phyloP scores from a whole-genome alignment of 2,888 invertebrate genomes.

The Phlogophora meticulosa region DNA sequence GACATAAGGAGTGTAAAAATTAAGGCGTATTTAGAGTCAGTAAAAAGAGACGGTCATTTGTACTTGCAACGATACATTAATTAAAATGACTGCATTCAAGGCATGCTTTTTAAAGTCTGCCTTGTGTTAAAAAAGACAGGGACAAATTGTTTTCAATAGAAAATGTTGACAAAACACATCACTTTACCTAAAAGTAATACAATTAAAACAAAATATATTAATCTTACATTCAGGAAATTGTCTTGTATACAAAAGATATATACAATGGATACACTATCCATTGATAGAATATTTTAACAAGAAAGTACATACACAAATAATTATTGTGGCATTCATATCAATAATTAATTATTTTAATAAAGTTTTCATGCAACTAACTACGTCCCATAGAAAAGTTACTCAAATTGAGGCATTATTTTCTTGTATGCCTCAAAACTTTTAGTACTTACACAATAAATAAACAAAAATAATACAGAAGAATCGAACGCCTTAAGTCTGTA shows the following conservation, averaged over 20 bases:
- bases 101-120: background rate
- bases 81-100: background rate
- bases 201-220: conserved; percentile 41
- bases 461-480: background rate
- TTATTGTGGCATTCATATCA: conserved; percentile 27
- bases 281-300: conserved; percentile 9
- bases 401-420: conserved; percentile 32
- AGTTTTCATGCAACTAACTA: conserved; percentile 50
- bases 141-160: background rate
- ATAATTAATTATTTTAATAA: conserved; percentile 7
- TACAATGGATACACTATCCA: conserved; percentile 26
- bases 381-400: conserved; percentile 19
- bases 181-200: conserved; percentile 31
- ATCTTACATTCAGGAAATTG: conserved; percentile 24
- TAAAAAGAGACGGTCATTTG: no score
- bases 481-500: conserved; percentile 9
- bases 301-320: conserved; percentile 25
- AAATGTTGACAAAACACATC: conserved; percentile 22
- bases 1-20: background rate
- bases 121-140: background rate
- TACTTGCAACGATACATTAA: no score
- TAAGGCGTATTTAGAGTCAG: background rate
- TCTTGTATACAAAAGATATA: conserved; percentile 30
- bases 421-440: conserved; percentile 11
- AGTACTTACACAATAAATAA: conserved; percentile 6